These are phyloP conservation scores for Sphenopsis melanotis DNA, from an alignment of 2,797 vertebrate genomes.

Conservation along the genomic window DNA sequence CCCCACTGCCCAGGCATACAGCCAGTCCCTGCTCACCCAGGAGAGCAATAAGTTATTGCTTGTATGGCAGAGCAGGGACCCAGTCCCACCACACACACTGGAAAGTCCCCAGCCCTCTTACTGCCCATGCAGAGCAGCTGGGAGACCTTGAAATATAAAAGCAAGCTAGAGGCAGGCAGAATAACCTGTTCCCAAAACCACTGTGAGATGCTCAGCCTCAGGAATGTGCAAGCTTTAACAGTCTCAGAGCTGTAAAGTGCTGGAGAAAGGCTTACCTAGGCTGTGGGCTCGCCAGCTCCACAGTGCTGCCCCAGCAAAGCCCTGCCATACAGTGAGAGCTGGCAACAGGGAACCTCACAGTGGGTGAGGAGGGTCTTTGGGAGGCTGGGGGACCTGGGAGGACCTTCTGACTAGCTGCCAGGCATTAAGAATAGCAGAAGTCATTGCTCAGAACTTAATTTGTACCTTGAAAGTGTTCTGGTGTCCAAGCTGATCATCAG, in stretches of 20 bases:
- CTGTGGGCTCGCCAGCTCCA: rapidly evolving
- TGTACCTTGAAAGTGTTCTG: neutral
- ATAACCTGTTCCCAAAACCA: neutral
- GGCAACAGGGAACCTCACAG: neutral
- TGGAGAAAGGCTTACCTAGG: neutral
- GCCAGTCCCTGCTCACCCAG: neutral
- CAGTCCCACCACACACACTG: rapidly evolving
- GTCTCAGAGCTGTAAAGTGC: neutral
- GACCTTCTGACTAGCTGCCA: neutral
- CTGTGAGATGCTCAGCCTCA: neutral
- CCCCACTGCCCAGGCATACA: neutral
- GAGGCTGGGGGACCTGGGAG: neutral
- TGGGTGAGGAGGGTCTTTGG: neutral
- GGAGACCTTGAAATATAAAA: neutral
- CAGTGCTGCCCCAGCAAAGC: neutral
- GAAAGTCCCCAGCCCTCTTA: neutral
- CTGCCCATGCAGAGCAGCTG: neutral
- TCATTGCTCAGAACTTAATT: neutral
- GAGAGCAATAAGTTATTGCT: neutral
- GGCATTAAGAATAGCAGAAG: neutral
- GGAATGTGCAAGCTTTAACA: neutral
- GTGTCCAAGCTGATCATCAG: neutral
- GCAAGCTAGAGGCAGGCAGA: neutral
- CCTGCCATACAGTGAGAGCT: neutral
- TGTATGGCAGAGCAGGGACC: neutral